Conservation (phyloP, 2,888 invertebrate species). For the Lordiphosa andalusiaca region DNA sequence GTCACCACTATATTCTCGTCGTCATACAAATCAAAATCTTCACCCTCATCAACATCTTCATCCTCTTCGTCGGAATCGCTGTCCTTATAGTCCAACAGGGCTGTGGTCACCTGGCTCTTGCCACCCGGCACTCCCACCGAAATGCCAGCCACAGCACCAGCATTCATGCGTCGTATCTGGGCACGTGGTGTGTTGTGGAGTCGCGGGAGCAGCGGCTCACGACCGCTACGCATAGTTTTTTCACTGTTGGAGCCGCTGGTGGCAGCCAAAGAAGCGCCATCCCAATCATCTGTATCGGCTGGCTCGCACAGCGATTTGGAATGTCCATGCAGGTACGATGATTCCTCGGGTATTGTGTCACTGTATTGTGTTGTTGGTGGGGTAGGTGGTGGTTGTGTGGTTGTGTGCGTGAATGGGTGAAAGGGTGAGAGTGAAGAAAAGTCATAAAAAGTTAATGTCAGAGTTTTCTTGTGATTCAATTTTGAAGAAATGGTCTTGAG, state of each 20-base stretch:
- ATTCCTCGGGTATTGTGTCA: slow-evolving; percentile 88
- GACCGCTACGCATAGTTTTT: slow-evolving; percentile 72
- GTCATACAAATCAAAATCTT: slow-evolving; percentile 80
- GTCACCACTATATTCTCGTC: slow-evolving; percentile 80
- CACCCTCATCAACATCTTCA: slow-evolving; percentile 77
- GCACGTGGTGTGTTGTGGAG: slow-evolving; percentile 83
- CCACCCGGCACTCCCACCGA: slow-evolving; percentile 72
- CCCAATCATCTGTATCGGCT: slow-evolving; percentile 80
- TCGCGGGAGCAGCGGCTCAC: slow-evolving; percentile 82
- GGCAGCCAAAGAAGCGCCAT: slow-evolving; percentile 75
- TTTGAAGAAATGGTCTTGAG: slow-evolving; percentile 32
- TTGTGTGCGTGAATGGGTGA: slow-evolving; percentile 15
- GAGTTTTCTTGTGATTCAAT: slow-evolving; percentile 51
- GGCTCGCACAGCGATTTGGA: slow-evolving; percentile 84
- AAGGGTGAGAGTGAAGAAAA: slow-evolving; percentile 60
- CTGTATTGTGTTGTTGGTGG: slow-evolving; percentile 66
- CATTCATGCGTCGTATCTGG: slow-evolving; percentile 82
- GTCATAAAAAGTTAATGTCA: slow-evolving; percentile 71
- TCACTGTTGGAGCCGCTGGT: slow-evolving; percentile 54
- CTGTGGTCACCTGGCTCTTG: slow-evolving; percentile 82
- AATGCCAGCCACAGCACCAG: slow-evolving; percentile 51
- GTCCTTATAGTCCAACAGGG: slow-evolving; percentile 82
- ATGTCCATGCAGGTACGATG: slow-evolving; percentile 81
- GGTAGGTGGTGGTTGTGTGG: slow-evolving; percentile 38
- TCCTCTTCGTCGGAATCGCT: slow-evolving; percentile 77